Conservation (phyloP, 2,113 vertebrate species). For the Alexandromys fortis region DNA sequence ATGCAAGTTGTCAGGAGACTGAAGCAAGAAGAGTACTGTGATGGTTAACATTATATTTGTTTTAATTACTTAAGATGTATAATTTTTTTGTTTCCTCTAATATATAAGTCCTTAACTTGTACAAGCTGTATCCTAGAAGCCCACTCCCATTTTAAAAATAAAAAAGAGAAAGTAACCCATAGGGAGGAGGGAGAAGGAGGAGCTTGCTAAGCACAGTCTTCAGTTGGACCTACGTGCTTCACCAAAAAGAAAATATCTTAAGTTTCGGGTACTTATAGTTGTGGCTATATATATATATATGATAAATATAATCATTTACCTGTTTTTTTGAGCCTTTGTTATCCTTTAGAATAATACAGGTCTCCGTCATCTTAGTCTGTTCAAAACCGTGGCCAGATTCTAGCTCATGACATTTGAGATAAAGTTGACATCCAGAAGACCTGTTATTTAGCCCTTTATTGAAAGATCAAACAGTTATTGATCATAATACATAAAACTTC, state of each 20-base stretch:
- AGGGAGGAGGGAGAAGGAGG: rapidly evolving
- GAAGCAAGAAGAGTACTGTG: background rate
- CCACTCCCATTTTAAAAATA: background rate
- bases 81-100: background rate
- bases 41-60: background rate
- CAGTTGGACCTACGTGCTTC: background rate
- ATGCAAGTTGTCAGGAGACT: too few species aligned
- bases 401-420: background rate
- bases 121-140: background rate
- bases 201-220: background rate
- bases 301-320: too few species aligned
- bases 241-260: background rate
- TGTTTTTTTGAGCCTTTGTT: too few species aligned
- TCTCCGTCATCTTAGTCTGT: background rate
- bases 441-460: background rate
- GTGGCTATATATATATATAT: background rate
- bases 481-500: background rate
- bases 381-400: background rate
- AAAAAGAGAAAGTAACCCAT: background rate
- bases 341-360: background rate
- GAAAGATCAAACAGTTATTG: background rate
- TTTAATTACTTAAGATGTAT: background rate
- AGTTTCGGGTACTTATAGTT: background rate
- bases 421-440: background rate
- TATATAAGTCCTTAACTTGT: background rate